phyloP scores from a whole-genome alignment of 2,888 invertebrate species.

The Apantesis nais region DNA sequence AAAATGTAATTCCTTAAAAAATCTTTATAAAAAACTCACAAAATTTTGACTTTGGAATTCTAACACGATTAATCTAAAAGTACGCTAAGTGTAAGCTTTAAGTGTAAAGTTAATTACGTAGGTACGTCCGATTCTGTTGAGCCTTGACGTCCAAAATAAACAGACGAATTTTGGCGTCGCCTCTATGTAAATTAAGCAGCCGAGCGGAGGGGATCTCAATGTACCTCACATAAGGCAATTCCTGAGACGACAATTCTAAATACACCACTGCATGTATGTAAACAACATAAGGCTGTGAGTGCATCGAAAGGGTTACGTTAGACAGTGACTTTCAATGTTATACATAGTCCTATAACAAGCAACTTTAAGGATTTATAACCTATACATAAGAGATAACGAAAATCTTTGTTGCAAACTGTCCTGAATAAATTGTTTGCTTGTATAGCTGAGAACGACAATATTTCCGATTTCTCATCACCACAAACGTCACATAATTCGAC shows the following conservation, averaged over 20 bases:
- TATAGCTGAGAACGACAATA: conserved; percentile 26
- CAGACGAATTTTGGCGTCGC: conserved; percentile 44
- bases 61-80: conserved; percentile 47
- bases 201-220: conserved; percentile 27
- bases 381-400: neutral
- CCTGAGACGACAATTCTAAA: conserved; percentile 25
- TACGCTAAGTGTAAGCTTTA: conserved; percentile 59
- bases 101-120: conserved; percentile 68
- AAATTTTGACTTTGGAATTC: conserved; percentile 28
- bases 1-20: neutral
- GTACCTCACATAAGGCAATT: conserved; percentile 31
- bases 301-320: conserved; percentile 9
- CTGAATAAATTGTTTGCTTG: conserved; percentile 6
- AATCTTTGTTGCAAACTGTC: neutral
- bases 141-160: conserved; percentile 53
- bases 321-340: neutral
- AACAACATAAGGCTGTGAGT: conserved; percentile 10
- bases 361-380: neutral
- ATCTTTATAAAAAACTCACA: conserved; percentile 3
- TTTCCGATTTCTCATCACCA: conserved; percentile 45
- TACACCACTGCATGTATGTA: neutral
- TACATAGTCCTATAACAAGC: neutral
- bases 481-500: conserved; percentile 48
- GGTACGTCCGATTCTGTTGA: conserved; percentile 52
- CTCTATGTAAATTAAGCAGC: conserved; percentile 58